These are phyloP conservation scores for Cryptocheilus praepositus DNA, from an alignment of 2,888 invertebrate species.

Conservation along the genomic window DNA sequence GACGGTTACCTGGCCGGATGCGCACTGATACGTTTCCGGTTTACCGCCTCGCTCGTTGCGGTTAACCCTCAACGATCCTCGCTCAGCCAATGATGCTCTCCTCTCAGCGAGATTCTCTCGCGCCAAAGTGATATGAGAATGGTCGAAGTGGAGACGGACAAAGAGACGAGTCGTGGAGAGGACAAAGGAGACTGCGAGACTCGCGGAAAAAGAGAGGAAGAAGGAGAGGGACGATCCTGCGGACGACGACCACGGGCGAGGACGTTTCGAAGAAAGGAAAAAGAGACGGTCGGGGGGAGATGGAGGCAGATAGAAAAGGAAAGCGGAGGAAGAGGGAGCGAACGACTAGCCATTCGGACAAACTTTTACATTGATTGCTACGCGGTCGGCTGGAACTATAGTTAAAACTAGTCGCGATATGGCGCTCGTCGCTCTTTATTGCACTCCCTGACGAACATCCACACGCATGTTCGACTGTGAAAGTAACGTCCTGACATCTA, in stretches of 20 bases:
- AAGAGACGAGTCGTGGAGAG: neutral
- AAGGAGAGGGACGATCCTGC: neutral
- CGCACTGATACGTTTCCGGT: constrained; percentile 2
- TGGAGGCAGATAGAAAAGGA: neutral
- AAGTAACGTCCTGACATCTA: constrained; percentile 2
- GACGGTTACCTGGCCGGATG: constrained; percentile 8
- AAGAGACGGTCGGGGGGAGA: neutral
- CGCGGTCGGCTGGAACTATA: constrained; percentile 54
- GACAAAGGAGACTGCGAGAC: neutral
- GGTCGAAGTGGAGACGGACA: neutral
- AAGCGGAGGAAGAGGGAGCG: constrained; percentile 18
- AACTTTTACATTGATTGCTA: constrained; percentile 65
- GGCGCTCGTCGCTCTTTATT: constrained; percentile 16
- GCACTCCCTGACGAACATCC: neutral
- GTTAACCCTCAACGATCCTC: constrained; percentile 2
- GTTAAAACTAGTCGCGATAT: constrained; percentile 63
- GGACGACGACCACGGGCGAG: neutral
- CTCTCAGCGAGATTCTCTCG: neutral
- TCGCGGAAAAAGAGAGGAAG: neutral
- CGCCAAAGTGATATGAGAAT: constrained; percentile 20
- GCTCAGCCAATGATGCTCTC: constrained; percentile 23
- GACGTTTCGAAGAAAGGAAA: neutral
- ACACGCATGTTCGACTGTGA: neutral
- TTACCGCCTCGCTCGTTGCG: constrained; percentile 9
- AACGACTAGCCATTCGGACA: no score